Percentiles rank a stretch among this genome's conserved stretches.
phyloP scores from a whole-genome alignment of 2,888 invertebrate species.

The Anthophora plumipes region DNA sequence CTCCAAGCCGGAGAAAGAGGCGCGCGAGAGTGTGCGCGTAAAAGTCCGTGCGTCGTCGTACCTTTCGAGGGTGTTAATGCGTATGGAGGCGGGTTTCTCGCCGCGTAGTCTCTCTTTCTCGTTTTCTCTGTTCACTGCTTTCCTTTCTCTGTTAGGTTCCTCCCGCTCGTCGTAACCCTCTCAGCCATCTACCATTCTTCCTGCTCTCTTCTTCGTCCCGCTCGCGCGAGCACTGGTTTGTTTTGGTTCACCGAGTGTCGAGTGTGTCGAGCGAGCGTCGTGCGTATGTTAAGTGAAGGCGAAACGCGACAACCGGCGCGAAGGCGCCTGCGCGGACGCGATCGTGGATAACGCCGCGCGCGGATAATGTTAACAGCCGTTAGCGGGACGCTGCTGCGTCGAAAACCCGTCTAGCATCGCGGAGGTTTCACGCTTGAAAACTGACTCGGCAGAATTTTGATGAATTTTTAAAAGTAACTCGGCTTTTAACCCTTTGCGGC shows the following conservation, averaged over 20 bases:
- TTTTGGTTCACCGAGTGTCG: slow-evolving; percentile 74
- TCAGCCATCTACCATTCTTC: slow-evolving; percentile 31
- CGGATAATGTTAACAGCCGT: slow-evolving; percentile 65
- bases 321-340: slow-evolving; percentile 47
- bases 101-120: background rate
- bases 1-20: slow-evolving; percentile 32
- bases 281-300: slow-evolving; percentile 64
- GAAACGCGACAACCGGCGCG: slow-evolving; percentile 69
- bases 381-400: slow-evolving; percentile 48
- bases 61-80: slow-evolving; percentile 71
- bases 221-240: slow-evolving; percentile 70
- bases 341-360: slow-evolving; percentile 44
- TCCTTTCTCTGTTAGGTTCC: slow-evolving; percentile 10
- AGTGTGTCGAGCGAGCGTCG: slow-evolving; percentile 62
- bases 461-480: too few relatives aligned
- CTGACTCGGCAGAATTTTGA: too few relatives aligned
- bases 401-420: slow-evolving; percentile 17
- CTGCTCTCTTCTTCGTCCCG: slow-evolving; percentile 52
- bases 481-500: too few relatives aligned
- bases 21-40: slow-evolving; percentile 20
- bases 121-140: slow-evolving; percentile 50
- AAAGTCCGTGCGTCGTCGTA: slow-evolving; percentile 45
- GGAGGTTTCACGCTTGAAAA: background rate
- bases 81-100: slow-evolving; percentile 74
- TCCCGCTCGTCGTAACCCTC: slow-evolving; percentile 20